phyloP scores from a whole-genome alignment of 64 coral and sea anemone species.

The Pocillopora verrucosa region DNA sequence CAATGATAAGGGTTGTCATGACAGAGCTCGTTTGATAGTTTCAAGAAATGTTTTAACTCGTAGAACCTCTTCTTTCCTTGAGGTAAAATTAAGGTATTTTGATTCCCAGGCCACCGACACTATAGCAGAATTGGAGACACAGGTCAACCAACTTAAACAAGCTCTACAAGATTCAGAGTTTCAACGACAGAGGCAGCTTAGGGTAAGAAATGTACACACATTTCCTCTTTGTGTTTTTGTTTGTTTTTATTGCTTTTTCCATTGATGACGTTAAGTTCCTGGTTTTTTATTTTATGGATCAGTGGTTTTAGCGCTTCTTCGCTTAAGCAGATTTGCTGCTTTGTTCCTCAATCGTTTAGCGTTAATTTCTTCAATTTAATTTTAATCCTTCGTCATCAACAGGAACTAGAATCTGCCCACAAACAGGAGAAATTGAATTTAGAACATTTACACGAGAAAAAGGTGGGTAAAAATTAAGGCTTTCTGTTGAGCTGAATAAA shows the following conservation, averaged over 20 bases:
- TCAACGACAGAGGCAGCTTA: slow-evolving; percentile 85
- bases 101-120: slow-evolving; percentile 61
- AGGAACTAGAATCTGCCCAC: slow-evolving; percentile 74
- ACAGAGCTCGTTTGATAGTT: background rate
- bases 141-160: slow-evolving; percentile 77
- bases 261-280: no score
- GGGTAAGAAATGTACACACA: slow-evolving; percentile 41
- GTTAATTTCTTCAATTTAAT: no score
- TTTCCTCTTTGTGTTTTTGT: background rate
- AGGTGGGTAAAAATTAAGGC: slow-evolving; percentile 33
- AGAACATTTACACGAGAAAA: slow-evolving; percentile 86
- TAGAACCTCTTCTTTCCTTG: no score
- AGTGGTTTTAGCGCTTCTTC: no score
- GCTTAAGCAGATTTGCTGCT: no score
- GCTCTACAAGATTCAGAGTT: slow-evolving; percentile 75
- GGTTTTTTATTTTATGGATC: no score
- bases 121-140: slow-evolving; percentile 72
- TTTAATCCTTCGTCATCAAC: background rate
- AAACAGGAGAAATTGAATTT: slow-evolving; percentile 79
- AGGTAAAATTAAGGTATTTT: background rate
- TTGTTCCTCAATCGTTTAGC: no score
- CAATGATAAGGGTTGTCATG: no score
- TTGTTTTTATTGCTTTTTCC: background rate
- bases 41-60: background rate
- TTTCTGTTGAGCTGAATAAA: background rate